Percentiles rank a stretch among this genome's conserved stretches.
These are phyloP conservation scores for Ecliptopera silaceata DNA, from an alignment of 2,888 invertebrate genomes.

Conservation along the genomic window DNA sequence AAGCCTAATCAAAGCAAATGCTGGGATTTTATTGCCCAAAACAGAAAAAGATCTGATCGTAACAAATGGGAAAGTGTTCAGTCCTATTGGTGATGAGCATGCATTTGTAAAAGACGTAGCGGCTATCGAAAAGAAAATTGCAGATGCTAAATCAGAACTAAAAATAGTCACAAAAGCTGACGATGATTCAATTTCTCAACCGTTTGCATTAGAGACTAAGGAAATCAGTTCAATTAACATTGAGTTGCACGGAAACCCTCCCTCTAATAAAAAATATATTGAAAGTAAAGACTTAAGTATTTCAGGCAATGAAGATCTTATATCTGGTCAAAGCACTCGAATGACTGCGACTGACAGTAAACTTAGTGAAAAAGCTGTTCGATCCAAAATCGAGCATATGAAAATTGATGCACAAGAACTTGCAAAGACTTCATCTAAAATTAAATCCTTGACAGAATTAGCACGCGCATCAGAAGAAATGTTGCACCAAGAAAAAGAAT, in stretches of 20 bases:
- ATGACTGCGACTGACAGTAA: too few species aligned
- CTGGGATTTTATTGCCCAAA: not conserved
- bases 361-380: conserved; percentile 6
- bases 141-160: conserved; percentile 40
- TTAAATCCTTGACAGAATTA: conserved; percentile 36
- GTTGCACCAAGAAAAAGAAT: conserved; percentile 45
- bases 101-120: conserved; percentile 20
- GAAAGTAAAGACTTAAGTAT: conserved; percentile 40
- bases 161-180: conserved; percentile 37
- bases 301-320: not conserved
- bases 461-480: conserved; percentile 48
- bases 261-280: conserved; percentile 44
- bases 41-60: conserved; percentile 11
- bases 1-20: conserved; percentile 6
- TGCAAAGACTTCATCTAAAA: conserved; percentile 30
- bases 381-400: conserved; percentile 14
- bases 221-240: not conserved
- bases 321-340: too few species aligned
- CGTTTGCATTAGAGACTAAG: conserved; percentile 8
- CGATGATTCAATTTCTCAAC: not conserved
- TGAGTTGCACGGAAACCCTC: not conserved
- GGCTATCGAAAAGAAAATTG: conserved; percentile 23
- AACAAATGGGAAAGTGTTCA: conserved; percentile 23
- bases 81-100: conserved; percentile 21
- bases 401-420: conserved; percentile 36